A percentile compares a stretch with the other conserved stretches of the same genome.
Evolutionary conservation across 2,797 vertebrate genomes (phyloP).

Genomic region (Scomberomorus guttatus): DNA sequence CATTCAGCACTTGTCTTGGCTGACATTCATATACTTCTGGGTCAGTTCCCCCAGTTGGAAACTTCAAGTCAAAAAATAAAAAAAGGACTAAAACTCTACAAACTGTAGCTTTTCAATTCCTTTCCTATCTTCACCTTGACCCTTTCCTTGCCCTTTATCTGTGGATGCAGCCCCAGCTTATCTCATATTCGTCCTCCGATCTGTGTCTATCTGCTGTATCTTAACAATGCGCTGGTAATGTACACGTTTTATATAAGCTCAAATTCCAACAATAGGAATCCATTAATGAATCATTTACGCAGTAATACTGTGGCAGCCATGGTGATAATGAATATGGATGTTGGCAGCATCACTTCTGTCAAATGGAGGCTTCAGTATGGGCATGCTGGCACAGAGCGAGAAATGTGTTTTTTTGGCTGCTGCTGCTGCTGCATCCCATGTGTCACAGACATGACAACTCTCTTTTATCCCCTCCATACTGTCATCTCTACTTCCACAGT

Average conservation of each 20-base stretch:
- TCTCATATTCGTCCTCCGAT: background rate
- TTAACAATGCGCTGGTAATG: slow-evolving; percentile 1
- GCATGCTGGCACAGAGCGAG: slow-evolving; percentile 45
- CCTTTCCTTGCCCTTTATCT: background rate
- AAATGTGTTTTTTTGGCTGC: slow-evolving; percentile 58
- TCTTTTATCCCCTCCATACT: slow-evolving; percentile 69
- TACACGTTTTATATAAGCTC: slow-evolving; percentile 11
- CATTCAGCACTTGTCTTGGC: background rate
- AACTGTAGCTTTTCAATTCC: background rate
- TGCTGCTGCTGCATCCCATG: slow-evolving; percentile 54
- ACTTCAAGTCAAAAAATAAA: background rate
- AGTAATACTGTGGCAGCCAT: slow-evolving; percentile 36
- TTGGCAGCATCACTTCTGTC: slow-evolving; percentile 61
- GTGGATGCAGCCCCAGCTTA: too few relatives aligned
- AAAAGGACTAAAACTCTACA: background rate
- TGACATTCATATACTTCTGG: background rate
- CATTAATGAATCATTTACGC: slow-evolving; percentile 62
- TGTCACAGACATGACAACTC: slow-evolving; percentile 73
- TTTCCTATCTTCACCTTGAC: background rate
- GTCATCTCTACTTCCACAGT: slow-evolving; percentile 51
- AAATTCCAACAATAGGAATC: slow-evolving; percentile 40
- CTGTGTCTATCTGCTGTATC: background rate
- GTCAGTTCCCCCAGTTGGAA: slow-evolving; percentile 1
- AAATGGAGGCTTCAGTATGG: slow-evolving; percentile 63
- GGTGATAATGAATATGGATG: slow-evolving; percentile 64